Evolutionary conservation across 2,797 vertebrate species (phyloP).

Genomic region (Pyrocephalus nanus): DNA sequence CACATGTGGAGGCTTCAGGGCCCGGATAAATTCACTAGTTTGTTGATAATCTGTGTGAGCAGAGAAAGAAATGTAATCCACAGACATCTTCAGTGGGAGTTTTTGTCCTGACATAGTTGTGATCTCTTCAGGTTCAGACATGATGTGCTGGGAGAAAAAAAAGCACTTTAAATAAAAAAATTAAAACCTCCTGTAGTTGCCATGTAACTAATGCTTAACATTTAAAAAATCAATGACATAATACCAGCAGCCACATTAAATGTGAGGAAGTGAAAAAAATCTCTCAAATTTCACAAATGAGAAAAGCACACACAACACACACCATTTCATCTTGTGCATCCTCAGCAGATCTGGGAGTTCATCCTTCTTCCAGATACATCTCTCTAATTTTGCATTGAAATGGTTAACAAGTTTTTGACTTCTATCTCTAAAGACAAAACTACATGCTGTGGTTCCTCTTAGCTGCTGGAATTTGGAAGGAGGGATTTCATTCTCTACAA

Average conservation of each 20-base stretch:
- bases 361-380: background rate
- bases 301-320: background rate
- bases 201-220: background rate
- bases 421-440: background rate
- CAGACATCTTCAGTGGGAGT: constrained; percentile 95
- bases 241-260: background rate
- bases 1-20: constrained; percentile 95
- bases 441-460: background rate
- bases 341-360: background rate
- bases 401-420: background rate
- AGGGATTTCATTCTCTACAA: background rate
- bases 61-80: constrained; percentile 98
- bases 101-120: constrained; percentile 97
- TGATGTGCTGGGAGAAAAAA: constrained; percentile 85
- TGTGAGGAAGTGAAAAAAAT: background rate
- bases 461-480: background rate
- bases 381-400: background rate
- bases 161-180: background rate
- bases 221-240: background rate
- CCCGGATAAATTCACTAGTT: constrained; percentile 96
- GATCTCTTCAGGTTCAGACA: constrained; percentile 97
- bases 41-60: constrained; percentile 97
- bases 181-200: background rate
- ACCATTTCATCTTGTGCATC: background rate
- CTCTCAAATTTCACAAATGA: background rate